These are phyloP conservation scores for Eupithecia inturbata DNA, from an alignment of 2,888 invertebrate genomes.

Conservation along the genomic window DNA sequence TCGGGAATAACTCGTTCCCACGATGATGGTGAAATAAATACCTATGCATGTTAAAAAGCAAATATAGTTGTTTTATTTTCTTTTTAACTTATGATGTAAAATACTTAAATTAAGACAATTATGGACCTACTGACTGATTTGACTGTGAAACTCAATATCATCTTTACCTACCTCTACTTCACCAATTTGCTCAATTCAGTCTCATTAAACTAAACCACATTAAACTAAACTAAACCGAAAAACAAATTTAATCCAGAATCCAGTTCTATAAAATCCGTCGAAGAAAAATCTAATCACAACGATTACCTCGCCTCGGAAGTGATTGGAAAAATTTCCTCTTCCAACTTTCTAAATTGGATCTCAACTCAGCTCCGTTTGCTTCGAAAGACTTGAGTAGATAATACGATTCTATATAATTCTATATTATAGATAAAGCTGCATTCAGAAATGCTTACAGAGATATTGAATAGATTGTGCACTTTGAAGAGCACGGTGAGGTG, in stretches of 20 bases:
- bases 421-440: slow-evolving; percentile 45
- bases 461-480: neutral
- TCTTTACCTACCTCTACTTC: neutral
- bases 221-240: slow-evolving; percentile 39
- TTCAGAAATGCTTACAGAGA: slow-evolving; percentile 6
- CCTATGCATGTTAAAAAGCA: no score
- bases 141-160: neutral
- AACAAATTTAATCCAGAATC: slow-evolving; percentile 19
- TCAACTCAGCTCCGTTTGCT: slow-evolving; percentile 70
- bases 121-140: neutral
- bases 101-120: neutral
- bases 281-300: slow-evolving; percentile 70
- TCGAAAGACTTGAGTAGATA: slow-evolving; percentile 71
- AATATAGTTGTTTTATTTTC: no score
- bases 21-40: no score
- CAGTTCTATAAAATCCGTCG: slow-evolving; percentile 33
- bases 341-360: slow-evolving; percentile 82
- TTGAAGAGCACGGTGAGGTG: neutral
- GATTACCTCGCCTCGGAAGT: slow-evolving; percentile 70
- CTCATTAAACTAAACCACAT: slow-evolving; percentile 38
- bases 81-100: no score
- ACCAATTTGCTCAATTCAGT: slow-evolving; percentile 9
- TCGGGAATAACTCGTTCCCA: no score
- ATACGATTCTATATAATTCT: slow-evolving; percentile 70
- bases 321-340: slow-evolving; percentile 80